Conservation (phyloP, 2,113 vertebrate species). For the Corythoichthys intestinalis region DNA sequence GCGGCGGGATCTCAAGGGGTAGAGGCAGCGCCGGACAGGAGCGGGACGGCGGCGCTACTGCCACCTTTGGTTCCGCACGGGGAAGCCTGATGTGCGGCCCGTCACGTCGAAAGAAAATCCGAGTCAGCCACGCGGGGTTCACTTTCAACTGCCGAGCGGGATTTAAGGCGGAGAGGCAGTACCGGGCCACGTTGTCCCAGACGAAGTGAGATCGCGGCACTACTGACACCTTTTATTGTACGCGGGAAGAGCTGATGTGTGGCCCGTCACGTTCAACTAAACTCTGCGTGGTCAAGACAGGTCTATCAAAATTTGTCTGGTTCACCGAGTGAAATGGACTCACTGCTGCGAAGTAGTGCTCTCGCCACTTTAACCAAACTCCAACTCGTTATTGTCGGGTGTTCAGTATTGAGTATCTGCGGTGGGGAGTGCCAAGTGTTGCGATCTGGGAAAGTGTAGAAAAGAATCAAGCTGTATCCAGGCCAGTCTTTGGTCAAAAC, state of each 20-base stretch:
- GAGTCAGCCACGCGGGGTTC: neutral
- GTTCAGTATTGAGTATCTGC: too few relatives aligned
- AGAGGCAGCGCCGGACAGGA: neutral
- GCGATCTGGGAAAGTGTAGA: too few relatives aligned
- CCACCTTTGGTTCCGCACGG: neutral
- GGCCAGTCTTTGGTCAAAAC: too few relatives aligned
- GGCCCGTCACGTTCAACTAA: neutral
- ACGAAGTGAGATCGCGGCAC: neutral
- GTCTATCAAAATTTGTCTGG: neutral
- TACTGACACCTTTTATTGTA: neutral
- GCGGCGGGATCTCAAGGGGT: neutral
- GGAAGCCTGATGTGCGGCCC: neutral
- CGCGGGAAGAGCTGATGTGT: neutral
- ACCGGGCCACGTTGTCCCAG: neutral
- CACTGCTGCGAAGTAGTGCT: neutral
- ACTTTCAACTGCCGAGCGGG: neutral
- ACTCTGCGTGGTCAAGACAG: neutral
- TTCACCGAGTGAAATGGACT: neutral
- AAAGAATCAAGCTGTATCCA: too few relatives aligned
- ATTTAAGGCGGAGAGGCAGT: constrained; percentile 5
- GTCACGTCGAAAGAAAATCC: neutral
- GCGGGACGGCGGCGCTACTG: neutral
- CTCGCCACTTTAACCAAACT: neutral
- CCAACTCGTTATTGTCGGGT: too few relatives aligned
- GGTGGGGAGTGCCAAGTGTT: too few relatives aligned